Conservation (phyloP, 2,113 vertebrate species). For the Chloropsis cyanopogon region DNA sequence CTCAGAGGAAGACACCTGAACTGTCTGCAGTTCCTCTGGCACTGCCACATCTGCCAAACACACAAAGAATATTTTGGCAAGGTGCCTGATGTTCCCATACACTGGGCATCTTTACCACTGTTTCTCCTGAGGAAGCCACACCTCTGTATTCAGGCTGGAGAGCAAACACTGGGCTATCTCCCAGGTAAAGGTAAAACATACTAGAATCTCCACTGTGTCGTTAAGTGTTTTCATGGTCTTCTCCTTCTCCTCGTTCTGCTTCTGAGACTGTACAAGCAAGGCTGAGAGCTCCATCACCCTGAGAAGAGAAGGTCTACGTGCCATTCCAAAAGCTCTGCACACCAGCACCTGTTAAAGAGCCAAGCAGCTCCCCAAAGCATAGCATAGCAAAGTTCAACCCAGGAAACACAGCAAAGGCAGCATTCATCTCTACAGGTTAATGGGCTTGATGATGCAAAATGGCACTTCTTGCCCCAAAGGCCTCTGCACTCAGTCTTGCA, state of each 20-base stretch:
- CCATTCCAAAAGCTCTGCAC: constrained; percentile 20
- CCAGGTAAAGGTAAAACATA: constrained; percentile 44
- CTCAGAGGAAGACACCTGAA: background rate
- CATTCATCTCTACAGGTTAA: background rate
- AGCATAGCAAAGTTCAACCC: background rate
- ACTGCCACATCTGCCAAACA: background rate
- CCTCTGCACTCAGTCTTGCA: background rate
- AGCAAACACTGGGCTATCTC: background rate
- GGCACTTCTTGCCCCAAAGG: background rate
- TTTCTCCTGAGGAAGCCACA: background rate
- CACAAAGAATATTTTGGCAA: background rate
- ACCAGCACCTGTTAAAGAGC: background rate
- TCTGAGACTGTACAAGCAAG: constrained; percentile 71
- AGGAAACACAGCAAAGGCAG: background rate
- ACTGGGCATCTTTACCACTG: background rate
- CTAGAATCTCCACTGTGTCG: constrained; percentile 69
- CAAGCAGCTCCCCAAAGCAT: background rate
- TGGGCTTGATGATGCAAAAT: background rate
- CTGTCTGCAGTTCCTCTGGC: background rate
- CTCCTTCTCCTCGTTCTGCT: constrained; percentile 77
- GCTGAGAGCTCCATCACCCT: constrained; percentile 78
- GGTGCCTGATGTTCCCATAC: background rate
- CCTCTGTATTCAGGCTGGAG: background rate
- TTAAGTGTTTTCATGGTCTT: constrained; percentile 63
- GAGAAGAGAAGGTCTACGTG: constrained; percentile 19